Evolutionary conservation across 2,888 invertebrate species (phyloP), one percentile per base, ranked within the genome.

Genomic region (Drosophila antonietae): DNA sequence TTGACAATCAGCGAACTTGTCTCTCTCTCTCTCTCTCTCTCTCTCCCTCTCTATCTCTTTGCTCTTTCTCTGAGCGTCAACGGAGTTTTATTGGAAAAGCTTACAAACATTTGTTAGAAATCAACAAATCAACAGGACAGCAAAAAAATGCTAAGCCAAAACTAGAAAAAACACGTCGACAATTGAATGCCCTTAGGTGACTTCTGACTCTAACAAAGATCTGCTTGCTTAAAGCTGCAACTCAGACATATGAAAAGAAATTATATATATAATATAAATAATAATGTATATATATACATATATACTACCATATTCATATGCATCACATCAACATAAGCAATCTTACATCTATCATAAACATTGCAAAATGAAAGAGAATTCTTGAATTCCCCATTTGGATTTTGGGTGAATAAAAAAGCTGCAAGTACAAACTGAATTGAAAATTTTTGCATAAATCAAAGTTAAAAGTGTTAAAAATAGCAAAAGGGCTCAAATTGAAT

Each of bases 391-490:
- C n/a, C 1, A 14, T 33, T 20, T 44, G 23, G 33, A 28, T 28
- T 28, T 28, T 6, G 28, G 28, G 28, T 28, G 28, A 28, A 28
- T 28, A 28, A 33, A 33, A 66, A 70, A 83, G 68, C 70, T 71
- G 65, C 55, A 66, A 58, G 70, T 74, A 77, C 68, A 69, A 88
- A 88, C 70, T 88, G 84, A 88, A 81, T 81, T 83, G 87, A 71
- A 88, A 88, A 81, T 88, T 89, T 84, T 68, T 85, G 90, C 80
- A 87, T 87, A 87, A 87, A 88, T 87, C 87, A 87, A 83, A 83
- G 87, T 76, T 88, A 83, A 88, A 88, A 87, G 89, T 88, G 87
- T 87, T 87, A 89, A 88, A 89, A 81, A 83, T 71, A 83, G 81
- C 57, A 81, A 80, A 81, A 79, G 82, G 75, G 68, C 74, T 72